These are phyloP conservation scores for Nyctibius grandis DNA, from an alignment of 2,797 vertebrate genomes.

Conservation along the genomic window DNA sequence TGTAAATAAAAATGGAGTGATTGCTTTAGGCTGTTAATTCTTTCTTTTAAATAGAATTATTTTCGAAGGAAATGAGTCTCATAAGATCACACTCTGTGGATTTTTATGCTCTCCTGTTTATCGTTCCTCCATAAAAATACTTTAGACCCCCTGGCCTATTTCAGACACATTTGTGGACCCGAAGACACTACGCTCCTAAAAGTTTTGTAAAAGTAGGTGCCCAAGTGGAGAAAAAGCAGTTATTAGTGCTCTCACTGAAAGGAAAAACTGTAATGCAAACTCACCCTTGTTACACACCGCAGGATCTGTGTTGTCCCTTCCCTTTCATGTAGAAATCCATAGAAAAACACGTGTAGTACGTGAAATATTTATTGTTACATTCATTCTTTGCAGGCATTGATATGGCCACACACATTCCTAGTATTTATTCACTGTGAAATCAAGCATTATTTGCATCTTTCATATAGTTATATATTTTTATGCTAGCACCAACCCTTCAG, in stretches of 20 bases:
- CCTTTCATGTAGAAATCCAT: not conserved
- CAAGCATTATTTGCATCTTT: not conserved
- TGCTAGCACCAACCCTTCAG: not conserved
- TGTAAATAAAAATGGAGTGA: not conserved
- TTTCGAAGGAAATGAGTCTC: slow-evolving; percentile 24
- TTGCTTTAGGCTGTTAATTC: slow-evolving; percentile 12
- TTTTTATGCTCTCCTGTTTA: not conserved
- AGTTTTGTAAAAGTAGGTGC: not conserved
- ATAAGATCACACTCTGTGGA: not conserved
- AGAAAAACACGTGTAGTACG: not conserved
- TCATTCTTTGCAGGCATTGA: not conserved
- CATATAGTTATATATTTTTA: not conserved
- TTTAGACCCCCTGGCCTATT: not conserved
- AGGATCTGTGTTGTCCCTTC: not conserved
- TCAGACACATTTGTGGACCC: not conserved
- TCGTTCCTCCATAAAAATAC: not conserved
- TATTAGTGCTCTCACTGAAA: not conserved
- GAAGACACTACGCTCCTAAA: not conserved
- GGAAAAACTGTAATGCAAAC: not conserved
- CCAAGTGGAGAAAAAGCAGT: not conserved
- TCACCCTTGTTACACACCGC: not conserved
- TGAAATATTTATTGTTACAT: not conserved
- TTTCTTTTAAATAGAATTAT: slow-evolving; percentile 6
- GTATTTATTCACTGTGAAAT: not conserved
- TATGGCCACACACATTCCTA: not conserved